phyloP scores from a whole-genome alignment of 2,113 vertebrate species.

The Periophthalmodon schlosseri region DNA sequence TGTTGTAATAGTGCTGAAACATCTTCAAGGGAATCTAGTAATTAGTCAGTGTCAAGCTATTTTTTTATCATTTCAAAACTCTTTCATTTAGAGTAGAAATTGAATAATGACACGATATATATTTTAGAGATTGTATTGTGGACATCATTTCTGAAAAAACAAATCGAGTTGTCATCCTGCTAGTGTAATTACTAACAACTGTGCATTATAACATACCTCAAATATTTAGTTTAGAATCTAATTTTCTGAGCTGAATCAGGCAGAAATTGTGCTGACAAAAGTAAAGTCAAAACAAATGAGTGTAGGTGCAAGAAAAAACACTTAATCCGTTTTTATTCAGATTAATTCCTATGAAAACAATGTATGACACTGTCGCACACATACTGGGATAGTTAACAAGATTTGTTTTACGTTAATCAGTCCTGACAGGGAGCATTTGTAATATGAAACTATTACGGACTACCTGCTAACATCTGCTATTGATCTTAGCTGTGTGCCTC shows the following conservation, averaged over 20 bases:
- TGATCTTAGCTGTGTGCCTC: slow-evolving; percentile 80
- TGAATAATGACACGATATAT: background rate
- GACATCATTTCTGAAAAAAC: no score
- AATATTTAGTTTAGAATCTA: no score
- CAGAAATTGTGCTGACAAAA: no score
- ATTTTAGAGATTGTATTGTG: background rate
- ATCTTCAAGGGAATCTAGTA: slow-evolving; percentile 17
- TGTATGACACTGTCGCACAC: slow-evolving; percentile 10
- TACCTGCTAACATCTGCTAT: slow-evolving; percentile 78
- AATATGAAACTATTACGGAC: slow-evolving; percentile 74
- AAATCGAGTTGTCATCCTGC: no score
- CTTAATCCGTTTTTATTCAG: background rate
- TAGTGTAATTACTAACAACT: no score
- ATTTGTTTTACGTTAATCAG: slow-evolving; percentile 71
- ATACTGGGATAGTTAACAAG: slow-evolving; percentile 48
- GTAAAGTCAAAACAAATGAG: no score
- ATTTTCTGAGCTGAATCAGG: no score
- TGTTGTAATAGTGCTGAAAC: slow-evolving; percentile 17
- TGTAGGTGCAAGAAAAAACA: no score
- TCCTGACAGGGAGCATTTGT: slow-evolving; percentile 73
- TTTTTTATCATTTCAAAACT: background rate
- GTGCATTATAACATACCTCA: no score
- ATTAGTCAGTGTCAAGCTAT: background rate
- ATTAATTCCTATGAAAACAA: slow-evolving; percentile 13
- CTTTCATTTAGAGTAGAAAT: background rate